Base-by-base conservation (phyloP, 2,888 invertebrate species). In the Neoaliturus tenellus region DNA sequence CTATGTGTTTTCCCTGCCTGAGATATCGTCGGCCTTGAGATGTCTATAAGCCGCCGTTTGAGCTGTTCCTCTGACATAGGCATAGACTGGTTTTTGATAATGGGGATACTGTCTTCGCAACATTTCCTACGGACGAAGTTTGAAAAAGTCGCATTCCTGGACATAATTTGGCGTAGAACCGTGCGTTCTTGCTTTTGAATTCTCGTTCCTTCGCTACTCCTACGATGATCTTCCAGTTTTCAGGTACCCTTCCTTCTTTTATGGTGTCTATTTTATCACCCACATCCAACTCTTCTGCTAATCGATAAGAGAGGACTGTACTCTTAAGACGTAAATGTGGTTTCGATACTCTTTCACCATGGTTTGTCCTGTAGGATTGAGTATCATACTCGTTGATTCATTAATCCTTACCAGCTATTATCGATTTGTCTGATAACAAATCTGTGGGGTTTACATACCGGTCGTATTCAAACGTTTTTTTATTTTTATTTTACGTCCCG, bases 151-250 rank as follows among this genome's bases (percentile, higher is more conserved):
- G 3, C 67, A 33, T 33, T n/a, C 5, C 28, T 4, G 67, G 67
- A 2, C 33, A 31, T 14, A 67, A 17, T 31, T 67, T 67, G 3
- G 67, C 67, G 17, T 67, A 31, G 17, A 67, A 67, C 8, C 67
- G 28, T 3, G 67, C 31, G 17, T 67, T 67, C 20, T n/a, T 31
- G 12, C 67, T 67, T 17, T 67, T 67, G 25, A 67, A 67, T 17
- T 67, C 67, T n/a, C 67, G 5, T 67, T 67, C 44, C 35, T 62
- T 67, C 8, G 67, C 67, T 14, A 67, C 67, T n/a, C 67, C 67
- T 4, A 67, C 67, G 3, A 67, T 67, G 17, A 67, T 17, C 33
- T 67, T 67, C 67, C 67, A 67, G 1, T 67, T 14, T 10, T 67
- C 35, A 4, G 67, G 67, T 2, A 33, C n/a, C 4, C 8, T 67